These are phyloP conservation scores for Hesperophylax magnus DNA, from an alignment of 1,140 invertebrate species.

Conservation along the genomic window DNA sequence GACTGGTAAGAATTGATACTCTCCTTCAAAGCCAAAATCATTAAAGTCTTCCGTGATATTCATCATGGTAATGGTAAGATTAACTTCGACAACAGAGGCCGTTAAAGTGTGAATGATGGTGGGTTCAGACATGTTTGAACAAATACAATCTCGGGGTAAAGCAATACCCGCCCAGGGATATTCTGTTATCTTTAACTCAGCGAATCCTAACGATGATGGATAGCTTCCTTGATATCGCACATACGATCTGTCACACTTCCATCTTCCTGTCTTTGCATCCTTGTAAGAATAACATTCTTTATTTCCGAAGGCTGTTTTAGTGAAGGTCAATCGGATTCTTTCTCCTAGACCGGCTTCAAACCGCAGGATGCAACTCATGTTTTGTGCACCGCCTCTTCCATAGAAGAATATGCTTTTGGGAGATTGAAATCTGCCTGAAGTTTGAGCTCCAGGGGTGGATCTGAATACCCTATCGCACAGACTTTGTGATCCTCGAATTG, in stretches of 20 bases:
- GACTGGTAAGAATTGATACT: conserved; percentile 79
- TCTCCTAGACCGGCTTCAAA: conserved; percentile 80
- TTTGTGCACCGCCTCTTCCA: conserved; percentile 82
- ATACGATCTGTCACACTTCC: conserved; percentile 74
- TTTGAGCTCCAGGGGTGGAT: conserved; percentile 61
- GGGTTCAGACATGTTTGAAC: conserved; percentile 78
- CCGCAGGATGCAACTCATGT: conserved; percentile 81
- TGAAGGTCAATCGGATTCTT: conserved; percentile 77
- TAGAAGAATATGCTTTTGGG: conserved; percentile 87
- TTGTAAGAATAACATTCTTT: conserved; percentile 76
- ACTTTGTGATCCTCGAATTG: conserved; percentile 69
- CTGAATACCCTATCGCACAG: conserved; percentile 76
- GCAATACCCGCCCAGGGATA: conserved; percentile 81
- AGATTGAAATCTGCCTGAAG: conserved; percentile 79
- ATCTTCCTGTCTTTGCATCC: conserved; percentile 76
- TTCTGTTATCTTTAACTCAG: conserved; percentile 79
- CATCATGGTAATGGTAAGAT: conserved; percentile 84
- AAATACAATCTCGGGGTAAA: conserved; percentile 81
- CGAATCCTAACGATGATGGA: conserved; percentile 66
- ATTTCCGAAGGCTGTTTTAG: conserved; percentile 77
- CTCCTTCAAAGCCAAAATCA: conserved; percentile 85
- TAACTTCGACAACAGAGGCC: conserved; percentile 78
- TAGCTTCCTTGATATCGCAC: conserved; percentile 33
- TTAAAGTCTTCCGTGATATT: conserved; percentile 86
- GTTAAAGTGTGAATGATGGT: conserved; percentile 75